Evolutionary conservation across 1,140 invertebrate species (phyloP).

Genomic region (Drosophila pallidifrons): DNA sequence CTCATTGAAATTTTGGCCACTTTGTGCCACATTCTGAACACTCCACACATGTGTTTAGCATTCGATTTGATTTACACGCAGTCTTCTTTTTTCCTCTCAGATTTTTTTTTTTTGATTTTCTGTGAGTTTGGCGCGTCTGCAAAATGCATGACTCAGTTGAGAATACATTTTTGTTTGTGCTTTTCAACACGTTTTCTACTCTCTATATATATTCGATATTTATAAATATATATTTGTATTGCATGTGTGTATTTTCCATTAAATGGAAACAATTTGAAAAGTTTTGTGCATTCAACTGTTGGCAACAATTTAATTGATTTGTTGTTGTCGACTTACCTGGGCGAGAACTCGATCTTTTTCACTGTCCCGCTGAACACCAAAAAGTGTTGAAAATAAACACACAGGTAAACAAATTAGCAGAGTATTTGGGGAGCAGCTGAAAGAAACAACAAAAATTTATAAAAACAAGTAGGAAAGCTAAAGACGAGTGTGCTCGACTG

Average conservation of each 20-base stretch:
- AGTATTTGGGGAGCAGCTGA: conserved; percentile 22
- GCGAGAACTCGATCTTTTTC: conserved; percentile 5
- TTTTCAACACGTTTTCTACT: conserved; percentile 64
- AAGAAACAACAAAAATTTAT: conserved; percentile 43
- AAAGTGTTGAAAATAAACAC: conserved; percentile 66
- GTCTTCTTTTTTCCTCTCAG: conserved; percentile 5
- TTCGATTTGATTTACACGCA: conserved; percentile 72
- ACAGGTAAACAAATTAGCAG: conserved; percentile 77
- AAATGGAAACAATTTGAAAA: conserved; percentile 39
- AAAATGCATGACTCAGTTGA: conserved; percentile 61
- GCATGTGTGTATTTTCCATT: conserved; percentile 19
- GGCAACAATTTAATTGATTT: conserved; percentile 59
- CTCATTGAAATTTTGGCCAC: conserved; percentile 66
- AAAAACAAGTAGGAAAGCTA: neutral
- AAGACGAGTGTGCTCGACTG: no score
- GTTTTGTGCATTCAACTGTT: conserved; percentile 8
- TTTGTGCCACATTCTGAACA: conserved; percentile 53
- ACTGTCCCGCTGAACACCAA: conserved; percentile 36
- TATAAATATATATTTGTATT: conserved; percentile 14
- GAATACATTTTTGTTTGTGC: conserved; percentile 54
- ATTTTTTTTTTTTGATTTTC: conserved; percentile 35
- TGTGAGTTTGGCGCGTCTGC: conserved; percentile 24
- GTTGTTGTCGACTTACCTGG: conserved; percentile 50
- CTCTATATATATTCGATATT: neutral
- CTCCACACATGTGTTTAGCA: conserved; percentile 76